Evolutionary conservation across 2,888 invertebrate genomes (phyloP).

Genomic region (Dynastes maya): DNA sequence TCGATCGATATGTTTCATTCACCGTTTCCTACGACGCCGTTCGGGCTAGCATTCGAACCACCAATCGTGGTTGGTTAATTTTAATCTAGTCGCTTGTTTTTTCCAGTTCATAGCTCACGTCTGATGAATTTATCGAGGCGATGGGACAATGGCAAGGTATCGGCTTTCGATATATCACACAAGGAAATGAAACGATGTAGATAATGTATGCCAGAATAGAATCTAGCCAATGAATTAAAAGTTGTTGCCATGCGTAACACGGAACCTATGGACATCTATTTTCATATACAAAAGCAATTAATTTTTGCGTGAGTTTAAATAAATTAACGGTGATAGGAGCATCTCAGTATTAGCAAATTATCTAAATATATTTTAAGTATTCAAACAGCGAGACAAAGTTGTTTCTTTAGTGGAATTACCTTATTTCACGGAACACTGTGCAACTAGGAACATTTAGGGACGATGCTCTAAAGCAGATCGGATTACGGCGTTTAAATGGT

Average conservation of each 20-base stretch:
- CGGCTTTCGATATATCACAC: not conserved
- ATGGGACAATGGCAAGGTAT: slow-evolving; percentile 5
- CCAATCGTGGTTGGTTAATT: slow-evolving; percentile 14
- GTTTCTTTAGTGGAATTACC: too few relatives aligned
- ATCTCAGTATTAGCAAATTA: too few relatives aligned
- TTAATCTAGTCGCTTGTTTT: slow-evolving; percentile 13
- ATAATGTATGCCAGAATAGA: not conserved
- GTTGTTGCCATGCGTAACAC: not conserved
- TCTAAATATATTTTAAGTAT: too few relatives aligned
- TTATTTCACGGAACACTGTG: too few relatives aligned
- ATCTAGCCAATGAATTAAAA: not conserved
- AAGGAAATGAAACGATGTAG: not conserved
- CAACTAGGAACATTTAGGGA: too few relatives aligned
- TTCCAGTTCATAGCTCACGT: slow-evolving; percentile 12
- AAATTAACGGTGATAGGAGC: too few relatives aligned
- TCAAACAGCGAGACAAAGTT: too few relatives aligned
- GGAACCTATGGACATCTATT: too few relatives aligned
- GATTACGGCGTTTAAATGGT: too few relatives aligned
- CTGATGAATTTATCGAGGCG: slow-evolving; percentile 13
- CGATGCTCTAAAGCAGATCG: too few relatives aligned
- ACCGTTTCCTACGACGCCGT: not conserved
- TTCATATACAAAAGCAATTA: too few relatives aligned
- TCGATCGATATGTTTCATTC: not conserved
- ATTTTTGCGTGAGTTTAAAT: too few relatives aligned
- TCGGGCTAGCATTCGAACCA: not conserved